These are phyloP conservation scores for Drosophila neocordata DNA, from an alignment of 1,140 invertebrate genomes.

Conservation along the genomic window DNA sequence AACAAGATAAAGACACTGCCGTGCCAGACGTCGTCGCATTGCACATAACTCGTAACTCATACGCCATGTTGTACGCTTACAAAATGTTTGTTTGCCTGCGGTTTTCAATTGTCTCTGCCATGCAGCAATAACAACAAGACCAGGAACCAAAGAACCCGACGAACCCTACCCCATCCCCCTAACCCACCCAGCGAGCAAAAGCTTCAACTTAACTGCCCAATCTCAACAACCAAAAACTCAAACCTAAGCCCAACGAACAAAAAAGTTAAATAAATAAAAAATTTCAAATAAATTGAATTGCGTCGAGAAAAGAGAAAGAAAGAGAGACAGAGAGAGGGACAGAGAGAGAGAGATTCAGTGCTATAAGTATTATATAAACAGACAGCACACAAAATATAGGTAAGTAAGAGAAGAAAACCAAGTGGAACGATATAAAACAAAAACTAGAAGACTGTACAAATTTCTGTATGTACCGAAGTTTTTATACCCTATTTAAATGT, in stretches of 20 bases:
- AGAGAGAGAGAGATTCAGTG: too few species aligned
- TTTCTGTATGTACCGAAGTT: too few species aligned
- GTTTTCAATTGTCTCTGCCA: conserved; percentile 66
- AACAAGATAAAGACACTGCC: conserved; percentile 35
- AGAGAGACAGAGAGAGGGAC: too few species aligned
- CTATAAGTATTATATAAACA: conserved; percentile 57
- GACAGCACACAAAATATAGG: conserved; percentile 53
- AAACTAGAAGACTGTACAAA: neutral
- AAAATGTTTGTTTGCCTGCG: conserved; percentile 53
- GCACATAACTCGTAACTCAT: conserved; percentile 75
- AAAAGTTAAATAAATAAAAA: conserved; percentile 67
- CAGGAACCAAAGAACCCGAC: conserved; percentile 16
- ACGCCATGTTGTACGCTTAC: conserved; percentile 50
- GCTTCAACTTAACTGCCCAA: neutral
- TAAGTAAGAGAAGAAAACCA: conserved; percentile 51
- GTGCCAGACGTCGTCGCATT: conserved; percentile 43
- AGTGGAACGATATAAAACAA: conserved; percentile 42
- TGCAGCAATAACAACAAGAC: conserved; percentile 37
- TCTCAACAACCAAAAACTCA: neutral
- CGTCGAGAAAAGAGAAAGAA: conserved; percentile 43
- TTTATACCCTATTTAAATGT: too few species aligned
- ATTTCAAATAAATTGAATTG: conserved; percentile 73
- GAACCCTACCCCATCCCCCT: too few species aligned
- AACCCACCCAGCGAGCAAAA: too few species aligned
- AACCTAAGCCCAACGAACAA: conserved; percentile 18